Evolutionary conservation across 2,113 vertebrate genomes (phyloP), one percentile per base, ranked within the genome.

Genomic region (Casuarius casuarius): DNA sequence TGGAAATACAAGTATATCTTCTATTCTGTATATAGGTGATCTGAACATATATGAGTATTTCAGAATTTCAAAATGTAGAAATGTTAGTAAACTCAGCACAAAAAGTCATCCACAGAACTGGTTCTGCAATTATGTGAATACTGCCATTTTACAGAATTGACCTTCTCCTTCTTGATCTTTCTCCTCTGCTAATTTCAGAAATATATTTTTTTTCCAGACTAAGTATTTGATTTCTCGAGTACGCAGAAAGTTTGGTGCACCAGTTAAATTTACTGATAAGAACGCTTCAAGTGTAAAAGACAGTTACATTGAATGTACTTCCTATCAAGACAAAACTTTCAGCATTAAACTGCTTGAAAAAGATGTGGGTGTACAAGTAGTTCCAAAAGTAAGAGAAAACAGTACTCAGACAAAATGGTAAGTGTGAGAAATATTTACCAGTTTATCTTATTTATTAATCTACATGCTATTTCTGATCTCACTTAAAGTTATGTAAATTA

Each of bases 341-440:
- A 98, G 94, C 87, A 97, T 99, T 95, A 98, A 95, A 68, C 96
- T 90, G 71, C 97, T 99, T 91, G 98, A 99, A 97, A 98, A 97
- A 92, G 96, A 99, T 92, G 67, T 97, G 2, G 98, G 97, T 9
- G 9, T 95, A 18, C 99, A 99, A 96, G 97, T 97, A 3, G 95
- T 98, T 54, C 96, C 98, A 26, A 72, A 73, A 58, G 48, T 98
- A 89, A 97, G 77, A 87, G 98, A 97, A 89, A 95, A 62, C 71
- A 98, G 97, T 75, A 97, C 98, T 85, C 99, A 99, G 97, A 99
- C 99, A 76, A 97, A 87, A 91, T 98, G 99, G 99, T 99, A 98
- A 95, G 98, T 73, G 16, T 35, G 21, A 28, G 22, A 76, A 66
- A 84, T 9, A 62, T n/a, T 86, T 71, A 66, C 48, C 54, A 61